Evolutionary conservation across 1,140 invertebrate species (phyloP).

Genomic region (Hypsibius dujardini): DNA sequence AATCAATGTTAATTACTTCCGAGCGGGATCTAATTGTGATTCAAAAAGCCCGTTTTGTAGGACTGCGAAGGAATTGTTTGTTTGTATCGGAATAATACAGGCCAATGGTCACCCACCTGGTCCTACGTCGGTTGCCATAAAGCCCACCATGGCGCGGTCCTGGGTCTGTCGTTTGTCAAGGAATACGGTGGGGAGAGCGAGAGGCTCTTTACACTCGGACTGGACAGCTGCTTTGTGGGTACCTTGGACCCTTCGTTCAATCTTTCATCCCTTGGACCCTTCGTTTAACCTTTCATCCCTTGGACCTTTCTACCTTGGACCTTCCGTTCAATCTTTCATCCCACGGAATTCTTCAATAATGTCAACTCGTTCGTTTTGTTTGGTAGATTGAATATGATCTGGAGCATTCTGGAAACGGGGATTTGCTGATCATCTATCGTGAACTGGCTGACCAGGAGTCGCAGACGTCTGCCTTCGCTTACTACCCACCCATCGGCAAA

Average conservation of each 20-base stretch:
- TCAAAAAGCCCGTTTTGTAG: not conserved
- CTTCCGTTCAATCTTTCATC: too few relatives aligned
- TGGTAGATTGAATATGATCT: not conserved
- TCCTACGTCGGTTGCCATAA: not conserved
- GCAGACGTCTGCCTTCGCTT: not conserved
- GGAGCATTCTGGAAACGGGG: not conserved
- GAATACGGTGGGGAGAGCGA: not conserved
- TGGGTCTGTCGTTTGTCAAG: not conserved
- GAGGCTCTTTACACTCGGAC: not conserved
- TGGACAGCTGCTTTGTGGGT: conserved; percentile 2
- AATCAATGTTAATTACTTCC: too few relatives aligned
- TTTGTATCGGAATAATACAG: not conserved
- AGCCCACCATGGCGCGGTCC: not conserved
- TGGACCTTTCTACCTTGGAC: too few relatives aligned
- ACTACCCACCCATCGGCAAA: conserved; percentile 5
- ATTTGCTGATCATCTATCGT: not conserved
- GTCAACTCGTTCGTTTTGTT: not conserved
- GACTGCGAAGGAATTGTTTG: not conserved
- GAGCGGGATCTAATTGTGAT: not conserved
- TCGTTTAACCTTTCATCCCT: too few relatives aligned
- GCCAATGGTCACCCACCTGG: not conserved
- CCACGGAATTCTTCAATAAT: too few relatives aligned
- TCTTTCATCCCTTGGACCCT: too few relatives aligned
- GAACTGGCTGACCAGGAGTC: not conserved
- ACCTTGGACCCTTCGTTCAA: not conserved